Evolutionary conservation across 2,797 vertebrate species (phyloP).

Genomic region (Syncerus caffer): DNA sequence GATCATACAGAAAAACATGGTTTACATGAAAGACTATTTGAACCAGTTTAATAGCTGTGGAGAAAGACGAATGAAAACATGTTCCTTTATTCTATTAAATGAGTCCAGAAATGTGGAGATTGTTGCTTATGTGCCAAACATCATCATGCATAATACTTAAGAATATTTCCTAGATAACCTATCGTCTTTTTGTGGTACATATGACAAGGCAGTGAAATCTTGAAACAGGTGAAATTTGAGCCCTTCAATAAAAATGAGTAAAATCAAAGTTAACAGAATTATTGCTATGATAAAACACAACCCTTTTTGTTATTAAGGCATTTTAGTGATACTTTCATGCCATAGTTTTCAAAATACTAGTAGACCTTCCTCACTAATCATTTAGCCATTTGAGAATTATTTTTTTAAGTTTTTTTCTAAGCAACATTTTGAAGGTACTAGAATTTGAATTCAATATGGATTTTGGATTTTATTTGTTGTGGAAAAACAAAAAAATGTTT

Average conservation of each 20-base stretch:
- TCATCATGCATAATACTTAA: neutral
- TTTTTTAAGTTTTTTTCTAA: neutral
- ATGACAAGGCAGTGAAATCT: neutral
- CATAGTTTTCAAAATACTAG: neutral
- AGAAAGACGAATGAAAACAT: conserved; percentile 11
- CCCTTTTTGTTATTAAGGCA: neutral
- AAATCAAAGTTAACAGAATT: conserved; percentile 4
- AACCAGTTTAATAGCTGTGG: neutral
- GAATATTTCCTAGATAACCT: neutral
- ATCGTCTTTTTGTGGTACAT: neutral
- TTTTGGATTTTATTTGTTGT: neutral
- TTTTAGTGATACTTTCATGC: neutral
- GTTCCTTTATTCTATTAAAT: neutral
- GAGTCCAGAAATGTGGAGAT: neutral
- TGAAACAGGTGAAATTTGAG: neutral
- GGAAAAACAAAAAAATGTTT: neutral
- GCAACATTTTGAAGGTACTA: neutral
- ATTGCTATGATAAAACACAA: conserved; percentile 2
- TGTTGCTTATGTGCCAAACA: neutral
- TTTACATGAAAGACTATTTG: neutral
- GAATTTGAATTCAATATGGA: conserved; percentile 14
- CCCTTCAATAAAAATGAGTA: conserved; percentile 10
- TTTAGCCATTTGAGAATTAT: conserved; percentile 17
- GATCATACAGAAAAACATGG: neutral
- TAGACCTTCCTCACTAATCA: neutral